Evolutionary conservation across 2,797 vertebrate genomes (phyloP), one percentile per base, ranked within the genome.

Genomic region (Acanthurus tractus): DNA sequence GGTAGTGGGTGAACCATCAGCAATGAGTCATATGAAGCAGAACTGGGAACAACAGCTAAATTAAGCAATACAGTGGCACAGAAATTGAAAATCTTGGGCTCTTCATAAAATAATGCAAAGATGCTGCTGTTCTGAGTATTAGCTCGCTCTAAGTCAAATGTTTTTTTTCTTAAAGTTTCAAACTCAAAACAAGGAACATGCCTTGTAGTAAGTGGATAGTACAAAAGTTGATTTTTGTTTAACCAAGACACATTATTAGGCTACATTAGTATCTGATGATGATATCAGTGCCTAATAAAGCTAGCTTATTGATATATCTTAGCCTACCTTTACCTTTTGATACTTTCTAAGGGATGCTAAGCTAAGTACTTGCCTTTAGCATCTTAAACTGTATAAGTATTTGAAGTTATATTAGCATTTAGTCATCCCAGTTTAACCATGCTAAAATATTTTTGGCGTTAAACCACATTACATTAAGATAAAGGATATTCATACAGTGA

Each of bases 1-100:
- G 20, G 44, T 42, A 22, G 63, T 63, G 59, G 68, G 62, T 72
- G 52, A 79, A 73, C 18, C 42, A 64, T 54, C 50, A 77, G 45
- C 49, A 65, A 22, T 79, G 73, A 79, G 18, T 76, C 69, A 74
- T 56, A 12, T 17, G 36, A 57, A 63, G 49, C 14, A 10, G 36
- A 18, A 38, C 45, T 50, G 7, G 68, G 45, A 55, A 22, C 36
- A n/a, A 15, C 23, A 4, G 48, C 48, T 34, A 34, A 34, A 34
- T 34, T 6, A 34, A 34, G 29, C 29, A 7, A 6, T 6, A 34
- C 29, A 34, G 29, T 6, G 29, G 29, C 29, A 34, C 29, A 34
- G 29, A 34, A 34, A 34, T 34, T 34, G 29, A 34, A 34, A 34
- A 34, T 34, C 29, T 34, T 34, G 7, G 29, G 29, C 29, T 34